phyloP scores from a whole-genome alignment of 2,888 invertebrate species.

The Sinopyrophorus schimmeli region DNA sequence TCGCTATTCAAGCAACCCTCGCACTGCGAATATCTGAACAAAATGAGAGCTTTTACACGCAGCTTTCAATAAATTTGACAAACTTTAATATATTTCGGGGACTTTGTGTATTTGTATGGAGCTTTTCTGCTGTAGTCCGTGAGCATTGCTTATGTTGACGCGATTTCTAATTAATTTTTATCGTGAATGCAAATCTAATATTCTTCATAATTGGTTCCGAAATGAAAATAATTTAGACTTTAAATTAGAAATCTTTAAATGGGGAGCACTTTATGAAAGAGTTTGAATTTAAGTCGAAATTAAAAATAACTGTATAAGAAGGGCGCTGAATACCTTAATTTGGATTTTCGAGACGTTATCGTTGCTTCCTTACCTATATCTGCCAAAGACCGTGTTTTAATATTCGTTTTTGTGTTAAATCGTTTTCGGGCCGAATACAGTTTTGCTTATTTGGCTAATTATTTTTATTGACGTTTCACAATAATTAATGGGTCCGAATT shows the following conservation, averaged over 20 bases:
- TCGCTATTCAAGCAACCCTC: conserved; percentile 37
- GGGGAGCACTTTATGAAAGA: conserved; percentile 17
- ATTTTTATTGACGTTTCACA: too few relatives aligned
- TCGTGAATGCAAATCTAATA: conserved; percentile 28
- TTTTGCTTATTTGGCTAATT: too few relatives aligned
- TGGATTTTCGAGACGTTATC: conserved; percentile 5
- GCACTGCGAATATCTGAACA: conserved; percentile 34
- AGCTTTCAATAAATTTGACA: conserved; percentile 40
- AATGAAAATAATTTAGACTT: conserved; percentile 26
- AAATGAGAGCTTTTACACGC: conserved; percentile 41
- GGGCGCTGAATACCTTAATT: conserved; percentile 1
- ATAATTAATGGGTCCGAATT: too few relatives aligned
- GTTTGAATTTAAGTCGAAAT: conserved; percentile 19
- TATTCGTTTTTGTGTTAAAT: too few relatives aligned
- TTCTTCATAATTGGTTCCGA: conserved; percentile 26
- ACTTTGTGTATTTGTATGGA: conserved; percentile 36
- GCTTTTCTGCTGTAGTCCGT: conserved; percentile 31
- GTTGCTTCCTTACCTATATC: too few relatives aligned
- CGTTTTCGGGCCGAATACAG: too few relatives aligned
- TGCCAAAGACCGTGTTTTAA: too few relatives aligned
- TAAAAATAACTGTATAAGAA: conserved; percentile 22
- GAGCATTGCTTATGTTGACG: conserved; percentile 37
- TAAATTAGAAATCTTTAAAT: conserved; percentile 24
- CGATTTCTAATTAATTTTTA: conserved; percentile 41
- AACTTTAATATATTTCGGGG: conserved; percentile 41